Conservation (phyloP, 1,140 invertebrate species). For the Camponotus pennsylvanicus region DNA sequence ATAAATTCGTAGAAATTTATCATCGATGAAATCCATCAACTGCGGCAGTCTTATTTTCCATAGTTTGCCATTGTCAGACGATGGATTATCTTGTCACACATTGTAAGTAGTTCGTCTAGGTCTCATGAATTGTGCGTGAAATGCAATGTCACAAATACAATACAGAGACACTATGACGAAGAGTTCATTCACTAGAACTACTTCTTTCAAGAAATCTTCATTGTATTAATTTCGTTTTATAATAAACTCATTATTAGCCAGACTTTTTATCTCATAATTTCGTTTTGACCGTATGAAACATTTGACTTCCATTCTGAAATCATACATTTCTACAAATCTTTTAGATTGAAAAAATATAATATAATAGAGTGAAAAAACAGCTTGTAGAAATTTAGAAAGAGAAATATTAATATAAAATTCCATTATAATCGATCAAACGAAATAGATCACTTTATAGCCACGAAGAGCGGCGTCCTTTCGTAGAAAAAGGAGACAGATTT, state of each 20-base stretch:
- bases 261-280: not conserved
- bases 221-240: not conserved
- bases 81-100: slow-evolving; percentile 11
- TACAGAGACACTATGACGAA: not conserved
- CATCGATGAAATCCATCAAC: slow-evolving; percentile 11
- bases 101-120: not conserved
- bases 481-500: not conserved
- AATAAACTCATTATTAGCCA: not conserved
- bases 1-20: slow-evolving; percentile 29
- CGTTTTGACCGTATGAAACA: not conserved
- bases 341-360: not conserved
- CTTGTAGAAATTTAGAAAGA: not conserved
- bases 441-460: not conserved
- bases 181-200: not conserved
- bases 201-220: slow-evolving; percentile 35
- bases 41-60: slow-evolving; percentile 36
- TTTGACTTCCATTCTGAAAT: not conserved
- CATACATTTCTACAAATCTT: not conserved
- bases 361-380: not conserved
- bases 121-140: slow-evolving; percentile 13
- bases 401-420: not conserved
- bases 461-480: not conserved
- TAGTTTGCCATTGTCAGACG: not conserved
- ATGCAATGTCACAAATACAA: slow-evolving; percentile 16
- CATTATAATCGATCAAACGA: not conserved